Evolutionary conservation across 2,113 vertebrate species (phyloP).

Genomic region (Piaya cayana): DNA sequence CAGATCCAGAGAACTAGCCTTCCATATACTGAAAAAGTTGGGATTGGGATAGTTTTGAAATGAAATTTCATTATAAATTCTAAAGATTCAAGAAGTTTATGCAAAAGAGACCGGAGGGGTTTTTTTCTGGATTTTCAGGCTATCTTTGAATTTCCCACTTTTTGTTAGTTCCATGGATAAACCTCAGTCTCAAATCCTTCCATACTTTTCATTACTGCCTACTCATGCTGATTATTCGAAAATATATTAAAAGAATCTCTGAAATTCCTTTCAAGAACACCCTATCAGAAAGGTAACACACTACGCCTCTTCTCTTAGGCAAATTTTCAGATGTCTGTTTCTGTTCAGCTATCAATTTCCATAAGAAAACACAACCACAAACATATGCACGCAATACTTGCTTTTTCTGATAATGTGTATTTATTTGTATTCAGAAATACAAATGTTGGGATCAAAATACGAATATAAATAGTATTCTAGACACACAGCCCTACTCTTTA

Average conservation of each 20-base stretch:
- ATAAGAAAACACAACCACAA: background rate
- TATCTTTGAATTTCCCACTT: background rate
- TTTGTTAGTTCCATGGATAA: background rate
- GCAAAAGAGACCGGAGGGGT: background rate
- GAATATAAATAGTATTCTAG: slow-evolving; percentile 76
- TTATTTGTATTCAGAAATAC: slow-evolving; percentile 82
- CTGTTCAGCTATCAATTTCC: background rate
- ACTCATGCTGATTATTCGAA: background rate
- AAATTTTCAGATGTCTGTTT: background rate
- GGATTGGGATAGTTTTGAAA: background rate
- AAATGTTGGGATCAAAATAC: slow-evolving; percentile 79
- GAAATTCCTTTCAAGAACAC: background rate
- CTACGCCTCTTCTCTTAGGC: background rate
- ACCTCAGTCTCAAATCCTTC: background rate
- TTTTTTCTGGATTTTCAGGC: background rate
- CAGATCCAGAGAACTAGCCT: background rate
- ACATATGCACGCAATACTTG: background rate
- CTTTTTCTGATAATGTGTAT: slow-evolving; percentile 77
- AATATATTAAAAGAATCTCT: background rate
- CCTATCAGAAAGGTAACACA: background rate
- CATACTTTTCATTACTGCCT: background rate
- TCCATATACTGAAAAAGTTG: background rate
- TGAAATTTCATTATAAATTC: background rate
- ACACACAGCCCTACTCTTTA: slow-evolving; percentile 62
- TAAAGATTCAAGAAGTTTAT: background rate